Evolutionary conservation across 2,113 vertebrate species (phyloP), one percentile per base, ranked within the genome.

Genomic region (Psittacus erithacus): DNA sequence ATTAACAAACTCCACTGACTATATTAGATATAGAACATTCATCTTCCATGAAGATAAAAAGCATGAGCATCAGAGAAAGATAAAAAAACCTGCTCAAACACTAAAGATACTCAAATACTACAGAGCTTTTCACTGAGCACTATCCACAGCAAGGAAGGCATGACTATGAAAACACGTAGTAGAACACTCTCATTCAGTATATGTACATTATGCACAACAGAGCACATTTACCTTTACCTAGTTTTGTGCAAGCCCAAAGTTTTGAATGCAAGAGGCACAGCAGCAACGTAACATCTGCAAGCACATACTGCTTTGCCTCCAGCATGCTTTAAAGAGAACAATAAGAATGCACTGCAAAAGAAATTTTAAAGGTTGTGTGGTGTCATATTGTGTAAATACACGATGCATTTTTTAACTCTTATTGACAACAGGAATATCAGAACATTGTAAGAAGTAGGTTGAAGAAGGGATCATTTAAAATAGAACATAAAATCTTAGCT

Each of bases 31-130:
- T 3, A 65, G 39, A 73, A 18, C n/a, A 60, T 33, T 47, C 4
- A 46, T 69, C 18, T 80, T 28, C 57, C 0, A 22, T 8, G 3
- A 0, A 74, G 5, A 52, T 11, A 8, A 33, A 44, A 8, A 81
- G 5, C 7, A 14, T 13, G 11, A 76, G 44, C 4, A n/a, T 0
- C 0, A 4, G 13, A 82, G 25, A 70, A 80, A 44, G 5, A 33
- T 50, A 20, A 64, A 18, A n/a, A 1, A 29, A 85, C 19, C 62
- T 41, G 11, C 10, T 84, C 11, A 38, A 62, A 46, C 27, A 55
- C 2, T 3, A 39, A 53, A 64, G 38, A 39, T 13, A 47, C 8
- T 43, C 4, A 44, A 84, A 65, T 33, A 50, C 4, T 28, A 55
- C 39, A 46, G 31, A 35, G 6, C 15, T 62, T 50, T 18, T 67